A percentile compares a stretch with the other conserved stretches of the same genome.
phyloP scores from a whole-genome alignment of 64 coral and sea anemone genomes.

The Montipora efflorescens region DNA sequence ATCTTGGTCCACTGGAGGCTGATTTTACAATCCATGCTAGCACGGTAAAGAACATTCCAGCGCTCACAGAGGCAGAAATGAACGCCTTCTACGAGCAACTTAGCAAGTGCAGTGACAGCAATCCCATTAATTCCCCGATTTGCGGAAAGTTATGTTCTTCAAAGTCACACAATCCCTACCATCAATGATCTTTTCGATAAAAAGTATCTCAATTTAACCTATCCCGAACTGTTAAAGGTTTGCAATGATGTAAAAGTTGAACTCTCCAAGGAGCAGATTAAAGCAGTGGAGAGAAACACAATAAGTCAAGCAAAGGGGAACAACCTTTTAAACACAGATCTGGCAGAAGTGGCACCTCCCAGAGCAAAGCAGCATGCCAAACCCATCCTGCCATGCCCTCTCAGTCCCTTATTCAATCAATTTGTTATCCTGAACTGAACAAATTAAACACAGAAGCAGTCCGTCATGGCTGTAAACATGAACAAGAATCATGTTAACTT shows the following conservation, averaged over 20 bases:
- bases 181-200: constrained; percentile 44
- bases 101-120: neutral
- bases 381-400: neutral
- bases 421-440: neutral
- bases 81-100: neutral
- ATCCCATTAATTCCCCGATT: constrained; percentile 25
- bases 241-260: constrained; percentile 40
- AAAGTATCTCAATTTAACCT: constrained; percentile 26
- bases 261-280: constrained; percentile 57
- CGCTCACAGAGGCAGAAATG: too few relatives aligned
- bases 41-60: neutral
- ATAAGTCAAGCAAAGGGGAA: constrained; percentile 43
- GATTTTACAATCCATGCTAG: neutral
- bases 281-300: constrained; percentile 57
- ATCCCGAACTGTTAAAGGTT: constrained; percentile 53
- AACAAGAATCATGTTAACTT: too few relatives aligned
- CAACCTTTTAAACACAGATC: neutral
- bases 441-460: too few relatives aligned
- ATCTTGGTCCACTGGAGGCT: neutral
- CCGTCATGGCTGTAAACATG: too few relatives aligned
- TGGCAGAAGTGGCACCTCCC: too few relatives aligned
- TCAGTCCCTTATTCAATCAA: neutral
- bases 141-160: constrained; percentile 26
- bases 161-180: constrained; percentile 49
- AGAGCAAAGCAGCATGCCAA: neutral